Evolutionary conservation across 2,797 vertebrate species (phyloP).

Genomic region (Graptemys geographica): DNA sequence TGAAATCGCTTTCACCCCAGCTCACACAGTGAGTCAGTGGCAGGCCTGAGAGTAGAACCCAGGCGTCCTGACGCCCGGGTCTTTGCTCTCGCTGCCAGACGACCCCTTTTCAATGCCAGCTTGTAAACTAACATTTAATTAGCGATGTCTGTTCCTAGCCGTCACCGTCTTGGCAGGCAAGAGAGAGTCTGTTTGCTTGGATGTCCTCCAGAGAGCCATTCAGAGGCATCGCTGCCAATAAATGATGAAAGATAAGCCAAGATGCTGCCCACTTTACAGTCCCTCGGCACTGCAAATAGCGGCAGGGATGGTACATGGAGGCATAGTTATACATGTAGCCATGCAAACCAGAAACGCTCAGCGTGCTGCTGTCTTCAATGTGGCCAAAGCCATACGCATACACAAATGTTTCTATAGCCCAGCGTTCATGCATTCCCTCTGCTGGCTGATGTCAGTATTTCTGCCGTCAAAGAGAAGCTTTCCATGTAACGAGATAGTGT

Average conservation of each 20-base stretch:
- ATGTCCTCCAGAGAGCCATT: background rate
- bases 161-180: background rate
- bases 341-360: background rate
- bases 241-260: background rate
- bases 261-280: background rate
- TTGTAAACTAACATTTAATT: background rate
- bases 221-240: background rate
- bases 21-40: background rate
- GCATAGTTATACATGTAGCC: background rate
- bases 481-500: constrained; percentile 39
- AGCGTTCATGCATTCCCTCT: constrained; percentile 40
- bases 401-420: background rate
- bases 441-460: constrained; percentile 31
- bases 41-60: background rate
- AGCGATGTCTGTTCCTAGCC: background rate
- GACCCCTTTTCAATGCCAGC: background rate
- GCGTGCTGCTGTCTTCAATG: background rate
- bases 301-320: background rate
- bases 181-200: background rate
- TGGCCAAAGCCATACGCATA: background rate
- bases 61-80: background rate
- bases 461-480: constrained; percentile 51
- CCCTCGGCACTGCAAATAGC: background rate
- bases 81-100: background rate
- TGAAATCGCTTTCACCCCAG: background rate